Base-by-base conservation (phyloP, 2,888 invertebrate species). In the Papilio elwesi region DNA sequence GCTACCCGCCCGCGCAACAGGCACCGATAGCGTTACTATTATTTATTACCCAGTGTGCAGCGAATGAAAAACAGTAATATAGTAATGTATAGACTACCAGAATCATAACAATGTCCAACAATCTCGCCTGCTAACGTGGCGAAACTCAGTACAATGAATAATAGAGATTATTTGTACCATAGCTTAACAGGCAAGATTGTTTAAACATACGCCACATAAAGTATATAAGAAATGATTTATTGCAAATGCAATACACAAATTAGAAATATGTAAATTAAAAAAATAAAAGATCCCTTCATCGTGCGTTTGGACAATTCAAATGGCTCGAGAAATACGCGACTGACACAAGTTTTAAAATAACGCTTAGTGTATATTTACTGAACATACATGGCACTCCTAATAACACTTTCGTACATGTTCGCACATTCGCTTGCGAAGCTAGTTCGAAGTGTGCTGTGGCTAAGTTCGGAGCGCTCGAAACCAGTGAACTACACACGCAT, bases 11-110 rank as follows among this genome's bases (percentile, higher is more conserved):
- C 26, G 26, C 26, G 26, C 26, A 26, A 26, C 26, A 26, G 1
- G 26, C 26, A 26, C 26, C 26, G 26, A 4, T 26, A 26, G 26
- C 26, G 2, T 26, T 26, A 26, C 26, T 26, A 26, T 26, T 2
- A 26, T 26, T 26, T 26, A 26, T 26, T 2, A 26, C 26, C 26
- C 26, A 26, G 26, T 26, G 26, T 26, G 26, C 26, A 26, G 26
- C 26, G 26, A 26, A 26, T 26, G 26, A 26, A 26, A 26, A 49
- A 51, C 57, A 57, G 36, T 36, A 55, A 3, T 57, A 57, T 36
- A 3, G 70, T 75, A 75, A 72, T 63, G 13, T 63, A 63, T 47
- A 48, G 51, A 63, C 51, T 36, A 43, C 64, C 26, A 64, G 55
- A 53, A 64, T 47, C 11, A 48, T 12, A 52, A 16, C 59, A 38